A percentile compares a stretch with the other conserved stretches of the same genome.
These are phyloP conservation scores for Leuciscus waleckii DNA, from an alignment of 2,797 vertebrate genomes.

Conservation along the genomic window DNA sequence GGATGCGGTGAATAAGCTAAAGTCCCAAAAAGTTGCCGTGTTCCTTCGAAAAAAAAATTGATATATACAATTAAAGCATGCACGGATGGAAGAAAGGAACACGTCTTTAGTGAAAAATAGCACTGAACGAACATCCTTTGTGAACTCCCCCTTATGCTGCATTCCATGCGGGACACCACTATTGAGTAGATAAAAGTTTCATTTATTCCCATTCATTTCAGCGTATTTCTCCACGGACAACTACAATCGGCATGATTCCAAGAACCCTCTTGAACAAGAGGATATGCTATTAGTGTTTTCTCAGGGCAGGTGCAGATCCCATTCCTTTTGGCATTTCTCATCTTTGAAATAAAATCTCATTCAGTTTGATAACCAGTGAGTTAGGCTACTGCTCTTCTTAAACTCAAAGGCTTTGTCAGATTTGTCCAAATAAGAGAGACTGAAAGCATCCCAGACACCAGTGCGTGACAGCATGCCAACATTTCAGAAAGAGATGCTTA, in stretches of 20 bases:
- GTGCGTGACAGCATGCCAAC: not conserved
- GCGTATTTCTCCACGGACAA: conserved; percentile 38
- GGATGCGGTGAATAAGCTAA: no score
- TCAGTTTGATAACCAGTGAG: conserved; percentile 17
- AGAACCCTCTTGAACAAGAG: conserved; percentile 41
- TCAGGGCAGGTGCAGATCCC: conserved; percentile 31
- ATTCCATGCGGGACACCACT: not conserved
- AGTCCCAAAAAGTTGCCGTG: no score
- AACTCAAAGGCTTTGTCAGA: conserved; percentile 1
- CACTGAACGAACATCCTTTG: not conserved
- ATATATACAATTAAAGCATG: not conserved
- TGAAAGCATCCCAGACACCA: not conserved
- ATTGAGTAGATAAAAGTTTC: conserved; percentile 8
- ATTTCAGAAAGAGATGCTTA: not conserved
- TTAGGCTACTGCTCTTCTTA: conserved; percentile 22
- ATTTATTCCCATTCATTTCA: conserved; percentile 48
- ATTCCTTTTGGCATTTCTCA: conserved; percentile 33
- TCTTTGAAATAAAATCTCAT: conserved; percentile 31
- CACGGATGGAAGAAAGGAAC: not conserved
- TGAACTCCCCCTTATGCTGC: not conserved
- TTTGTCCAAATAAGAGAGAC: conserved; percentile 11
- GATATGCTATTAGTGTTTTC: conserved; percentile 64
- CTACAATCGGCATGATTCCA: conserved; percentile 31
- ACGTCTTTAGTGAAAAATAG: not conserved
- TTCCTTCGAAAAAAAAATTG: no score